Evolutionary conservation across 2,888 invertebrate genomes (phyloP).

Genomic region (Trichogramma dendrolimi): DNA sequence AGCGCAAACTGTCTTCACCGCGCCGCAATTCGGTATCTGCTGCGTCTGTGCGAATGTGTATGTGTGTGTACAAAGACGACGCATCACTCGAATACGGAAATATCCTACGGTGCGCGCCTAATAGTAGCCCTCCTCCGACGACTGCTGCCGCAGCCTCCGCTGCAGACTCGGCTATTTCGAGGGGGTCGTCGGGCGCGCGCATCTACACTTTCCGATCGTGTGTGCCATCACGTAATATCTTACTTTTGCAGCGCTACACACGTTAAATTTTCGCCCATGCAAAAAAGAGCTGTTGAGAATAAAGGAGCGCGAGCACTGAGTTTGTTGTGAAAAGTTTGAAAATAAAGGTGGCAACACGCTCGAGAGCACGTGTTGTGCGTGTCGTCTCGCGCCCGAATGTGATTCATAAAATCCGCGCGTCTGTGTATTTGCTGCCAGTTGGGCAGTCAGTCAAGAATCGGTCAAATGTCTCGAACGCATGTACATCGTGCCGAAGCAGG

Average conservation of each 20-base stretch:
- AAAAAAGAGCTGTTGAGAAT: neutral
- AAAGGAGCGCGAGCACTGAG: neutral
- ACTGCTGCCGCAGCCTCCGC: slow-evolving; percentile 4
- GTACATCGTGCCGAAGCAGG: no score
- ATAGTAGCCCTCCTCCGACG: neutral
- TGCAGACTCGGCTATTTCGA: slow-evolving; percentile 28
- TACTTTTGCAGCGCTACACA: slow-evolving; percentile 3
- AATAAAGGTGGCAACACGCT: no score
- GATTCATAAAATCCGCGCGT: neutral
- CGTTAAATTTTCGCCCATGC: neutral
- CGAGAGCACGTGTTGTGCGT: neutral
- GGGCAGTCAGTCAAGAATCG: slow-evolving; percentile 20
- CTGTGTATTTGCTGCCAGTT: slow-evolving; percentile 16
- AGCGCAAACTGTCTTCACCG: no score
- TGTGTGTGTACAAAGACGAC: no score
- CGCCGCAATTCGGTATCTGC: no score
- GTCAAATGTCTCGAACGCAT: neutral
- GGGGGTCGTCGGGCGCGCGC: slow-evolving; percentile 3
- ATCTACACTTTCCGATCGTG: neutral
- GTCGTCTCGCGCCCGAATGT: neutral
- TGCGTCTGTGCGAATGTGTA: no score
- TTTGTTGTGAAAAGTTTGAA: neutral
- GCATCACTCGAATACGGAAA: slow-evolving; percentile 26
- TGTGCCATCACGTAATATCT: slow-evolving; percentile 25
- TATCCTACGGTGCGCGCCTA: slow-evolving; percentile 22